A percentile compares a stretch with the other conserved stretches of the same genome.
Evolutionary conservation across 2,888 invertebrate species (phyloP).

Genomic region (Danaus chrysippus): DNA sequence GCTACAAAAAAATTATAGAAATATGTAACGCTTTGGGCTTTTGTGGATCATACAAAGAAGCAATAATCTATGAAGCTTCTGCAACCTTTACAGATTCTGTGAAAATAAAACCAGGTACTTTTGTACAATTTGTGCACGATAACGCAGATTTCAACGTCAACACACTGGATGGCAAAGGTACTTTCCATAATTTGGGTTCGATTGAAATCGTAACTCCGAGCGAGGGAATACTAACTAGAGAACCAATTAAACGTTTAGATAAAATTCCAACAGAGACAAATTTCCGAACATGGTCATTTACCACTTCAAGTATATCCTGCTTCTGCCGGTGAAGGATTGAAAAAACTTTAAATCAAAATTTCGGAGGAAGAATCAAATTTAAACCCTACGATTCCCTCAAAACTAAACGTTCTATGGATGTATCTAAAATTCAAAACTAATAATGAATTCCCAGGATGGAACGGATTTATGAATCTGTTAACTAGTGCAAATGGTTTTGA

Average conservation of each 20-base stretch:
- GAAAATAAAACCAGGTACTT: neutral
- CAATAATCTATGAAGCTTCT: too few relatives aligned
- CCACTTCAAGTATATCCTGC: conserved; percentile 4
- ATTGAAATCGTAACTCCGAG: conserved; percentile 27
- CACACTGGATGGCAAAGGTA: conserved; percentile 31
- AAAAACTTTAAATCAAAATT: conserved; percentile 15
- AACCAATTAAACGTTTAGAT: conserved; percentile 22
- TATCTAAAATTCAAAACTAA: conserved; percentile 26
- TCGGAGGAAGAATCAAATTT: conserved; percentile 18
- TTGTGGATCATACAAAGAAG: too few relatives aligned
- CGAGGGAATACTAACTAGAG: conserved; percentile 15
- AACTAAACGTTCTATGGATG: conserved; percentile 27
- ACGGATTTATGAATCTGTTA: conserved; percentile 27
- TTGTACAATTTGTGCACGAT: conserved; percentile 29
- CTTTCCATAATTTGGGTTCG: conserved; percentile 31
- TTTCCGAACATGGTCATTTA: conserved; percentile 8
- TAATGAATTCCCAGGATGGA: conserved; percentile 26
- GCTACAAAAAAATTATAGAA: too few relatives aligned
- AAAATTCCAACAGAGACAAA: conserved; percentile 16
- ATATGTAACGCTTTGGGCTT: too few relatives aligned
- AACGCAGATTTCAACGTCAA: conserved; percentile 35
- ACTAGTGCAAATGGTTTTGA: conserved; percentile 24
- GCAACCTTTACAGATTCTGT: too few relatives aligned
- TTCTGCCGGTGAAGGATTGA: conserved; percentile 12
- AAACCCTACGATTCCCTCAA: conserved; percentile 16